These are phyloP conservation scores for Upupa epops DNA, from an alignment of 2,113 vertebrate species.

Conservation along the genomic window DNA sequence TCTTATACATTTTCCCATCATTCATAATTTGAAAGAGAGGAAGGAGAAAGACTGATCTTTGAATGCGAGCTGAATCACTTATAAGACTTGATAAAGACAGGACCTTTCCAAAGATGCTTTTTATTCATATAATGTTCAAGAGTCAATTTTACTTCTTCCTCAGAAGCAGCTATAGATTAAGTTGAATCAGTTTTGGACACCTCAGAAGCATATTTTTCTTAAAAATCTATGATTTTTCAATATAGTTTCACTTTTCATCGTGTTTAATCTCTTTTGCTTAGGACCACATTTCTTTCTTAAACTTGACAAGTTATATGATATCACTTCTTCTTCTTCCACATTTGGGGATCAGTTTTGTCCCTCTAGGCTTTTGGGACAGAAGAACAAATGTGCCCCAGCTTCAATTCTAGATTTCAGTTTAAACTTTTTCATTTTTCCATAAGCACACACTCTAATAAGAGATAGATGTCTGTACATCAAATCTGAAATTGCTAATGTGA, in stretches of 20 bases:
- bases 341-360: background rate
- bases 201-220: background rate
- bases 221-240: background rate
- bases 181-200: background rate
- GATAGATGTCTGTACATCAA: background rate
- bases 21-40: background rate
- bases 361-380: background rate
- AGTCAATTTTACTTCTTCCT: background rate
- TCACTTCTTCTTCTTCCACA: background rate
- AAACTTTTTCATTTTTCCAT: background rate
- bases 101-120: background rate
- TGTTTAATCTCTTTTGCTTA: constrained; percentile 15
- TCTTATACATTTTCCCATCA: background rate
- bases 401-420: background rate
- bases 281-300: background rate
- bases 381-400: background rate
- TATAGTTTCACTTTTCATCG: background rate
- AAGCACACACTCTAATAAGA: background rate
- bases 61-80: background rate
- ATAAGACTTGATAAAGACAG: background rate
- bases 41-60: background rate
- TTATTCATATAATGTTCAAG: background rate
- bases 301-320: background rate
- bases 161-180: background rate
- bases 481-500: background rate